phyloP scores from a whole-genome alignment of 2,888 invertebrate species.

The Philonicus albiceps region DNA sequence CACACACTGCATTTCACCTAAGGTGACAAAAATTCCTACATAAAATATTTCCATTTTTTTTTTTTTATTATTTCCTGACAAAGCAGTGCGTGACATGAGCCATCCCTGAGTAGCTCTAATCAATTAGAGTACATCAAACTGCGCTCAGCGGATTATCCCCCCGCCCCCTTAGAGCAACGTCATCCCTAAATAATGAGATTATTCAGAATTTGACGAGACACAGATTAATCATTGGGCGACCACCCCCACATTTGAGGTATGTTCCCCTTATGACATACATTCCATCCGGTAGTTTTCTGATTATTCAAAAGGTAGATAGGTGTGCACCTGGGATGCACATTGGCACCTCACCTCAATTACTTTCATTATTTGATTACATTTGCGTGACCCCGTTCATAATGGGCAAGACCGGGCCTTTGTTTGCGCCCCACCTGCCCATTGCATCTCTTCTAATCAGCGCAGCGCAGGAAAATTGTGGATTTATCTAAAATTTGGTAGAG shows the following conservation, averaged over 20 bases:
- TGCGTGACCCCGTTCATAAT: background rate
- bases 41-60: too few relatives aligned
- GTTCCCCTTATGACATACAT: constrained; percentile 1
- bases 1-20: background rate
- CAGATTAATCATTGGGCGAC: constrained; percentile 45
- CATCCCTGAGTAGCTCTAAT: background rate
- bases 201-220: constrained; percentile 43
- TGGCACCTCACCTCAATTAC: background rate
- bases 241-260: constrained; percentile 19
- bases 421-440: background rate
- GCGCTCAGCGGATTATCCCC: background rate
- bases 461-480: background rate
- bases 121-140: background rate
- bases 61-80: background rate
- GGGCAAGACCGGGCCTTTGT: background rate
- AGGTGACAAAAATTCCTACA: background rate
- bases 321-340: constrained; percentile 27
- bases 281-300: background rate
- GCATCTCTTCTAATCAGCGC: background rate
- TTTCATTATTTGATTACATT: constrained; percentile 19
- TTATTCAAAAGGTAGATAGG: constrained; percentile 13
- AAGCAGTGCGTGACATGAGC: background rate
- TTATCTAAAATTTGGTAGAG: background rate
- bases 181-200: constrained; percentile 36
- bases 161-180: background rate